Evolutionary conservation across 2,113 vertebrate species (phyloP).

Genomic region (Petrocephalus zakoni): DNA sequence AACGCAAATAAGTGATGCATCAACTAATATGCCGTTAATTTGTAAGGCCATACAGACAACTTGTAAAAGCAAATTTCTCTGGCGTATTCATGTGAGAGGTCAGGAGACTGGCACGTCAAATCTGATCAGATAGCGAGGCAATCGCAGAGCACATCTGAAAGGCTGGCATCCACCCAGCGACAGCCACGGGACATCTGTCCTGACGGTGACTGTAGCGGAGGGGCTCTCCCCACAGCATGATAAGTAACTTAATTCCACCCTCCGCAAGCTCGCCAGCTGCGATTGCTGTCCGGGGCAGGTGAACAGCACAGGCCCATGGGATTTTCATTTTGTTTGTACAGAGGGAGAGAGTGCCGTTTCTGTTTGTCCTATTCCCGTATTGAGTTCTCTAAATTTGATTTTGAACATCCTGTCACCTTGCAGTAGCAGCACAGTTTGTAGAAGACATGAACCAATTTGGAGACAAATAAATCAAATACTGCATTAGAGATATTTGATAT

Average conservation of each 20-base stretch:
- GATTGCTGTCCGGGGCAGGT: not conserved
- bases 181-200: not conserved
- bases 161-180: not conserved
- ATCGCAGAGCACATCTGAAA: not conserved
- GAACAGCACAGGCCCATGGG: not conserved
- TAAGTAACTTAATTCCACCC: not conserved
- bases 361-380: not conserved
- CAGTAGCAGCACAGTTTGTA: not conserved
- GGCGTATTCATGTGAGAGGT: not conserved
- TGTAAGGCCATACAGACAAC: not conserved
- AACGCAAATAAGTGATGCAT: not conserved
- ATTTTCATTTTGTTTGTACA: not conserved
- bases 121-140: not conserved
- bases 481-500: not conserved
- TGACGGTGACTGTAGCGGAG: not conserved
- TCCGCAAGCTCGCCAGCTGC: not conserved
- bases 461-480: not conserved
- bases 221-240: not conserved
- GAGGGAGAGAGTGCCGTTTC: not conserved
- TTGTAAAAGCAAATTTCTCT: not conserved
- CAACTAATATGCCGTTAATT: not conserved
- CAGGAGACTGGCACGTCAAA: not conserved
- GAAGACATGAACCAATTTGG: not conserved
- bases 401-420: not conserved
- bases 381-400: not conserved